Base-by-base conservation (phyloP, 2,113 vertebrate species). In the Calyptomena viridis region DNA sequence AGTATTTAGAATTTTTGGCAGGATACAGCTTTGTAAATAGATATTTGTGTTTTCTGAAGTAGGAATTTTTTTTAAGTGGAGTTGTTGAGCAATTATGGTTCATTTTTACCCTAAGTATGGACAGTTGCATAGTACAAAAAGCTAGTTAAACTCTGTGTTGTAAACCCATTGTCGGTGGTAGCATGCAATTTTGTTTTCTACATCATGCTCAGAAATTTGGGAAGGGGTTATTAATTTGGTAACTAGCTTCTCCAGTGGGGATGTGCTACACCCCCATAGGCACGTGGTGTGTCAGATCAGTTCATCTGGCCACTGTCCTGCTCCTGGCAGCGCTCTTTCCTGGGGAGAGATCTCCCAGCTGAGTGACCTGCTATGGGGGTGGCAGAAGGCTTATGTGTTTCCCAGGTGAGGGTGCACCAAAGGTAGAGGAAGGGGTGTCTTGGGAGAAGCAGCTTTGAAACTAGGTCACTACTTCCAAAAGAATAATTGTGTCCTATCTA, bases 281-380 rank as follows among this genome's bases (percentile, higher is more conserved):
- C 15, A 16, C 0, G 0, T 44, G 47, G 35, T 56, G 39, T 39
- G 17, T 50, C 30, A 31, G 59, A 9, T 42, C 28, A 13, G 40
- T 50, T 64, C 42, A 35, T 8, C 25, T 72, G 67, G 16, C 15
- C 31, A 19, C 39, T 2, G 1, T n/a, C 24, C 37, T 37, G 50
- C 44, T 27, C 12, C 49, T 72, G 71, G 5, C 40, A 60, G 13
- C 44, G 3, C 23, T 44, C 23, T 49, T 74, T 28, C 31, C 60
- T 46, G 14, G 33, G 28, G 37, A 59, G 47, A 30, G 9, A 1
- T 35, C 5, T 76, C 58, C 56, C 11, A 42, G 17, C 37, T 62
- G 39, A 20, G 11, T 24, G 37, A 40, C 5, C 25, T n/a, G 5
- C 20, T 11, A 9, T 0, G 1, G 22, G 42, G 24, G 3, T 58